Evolutionary conservation across 2,888 invertebrate species (phyloP).

Genomic region (Spialia ferax): DNA sequence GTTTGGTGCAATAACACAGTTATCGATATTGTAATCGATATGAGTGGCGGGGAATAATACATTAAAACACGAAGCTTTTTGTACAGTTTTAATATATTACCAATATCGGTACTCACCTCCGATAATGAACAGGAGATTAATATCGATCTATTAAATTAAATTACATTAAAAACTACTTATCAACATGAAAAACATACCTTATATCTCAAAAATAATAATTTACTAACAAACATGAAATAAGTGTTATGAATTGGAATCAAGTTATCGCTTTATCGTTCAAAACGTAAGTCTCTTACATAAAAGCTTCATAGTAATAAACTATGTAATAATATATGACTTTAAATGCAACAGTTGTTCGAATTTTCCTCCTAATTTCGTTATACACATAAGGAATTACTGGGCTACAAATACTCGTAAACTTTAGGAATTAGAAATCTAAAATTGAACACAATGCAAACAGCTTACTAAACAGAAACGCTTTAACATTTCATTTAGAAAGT

Average conservation of each 20-base stretch:
- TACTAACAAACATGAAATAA: conserved; percentile 78
- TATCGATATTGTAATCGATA: neutral
- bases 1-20: neutral
- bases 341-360: conserved; percentile 6
- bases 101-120: conserved; percentile 76
- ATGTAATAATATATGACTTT: conserved; percentile 4
- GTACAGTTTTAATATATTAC: conserved; percentile 75
- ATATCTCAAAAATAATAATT: conserved; percentile 86
- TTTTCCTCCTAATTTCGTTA: too few relatives aligned
- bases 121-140: conserved; percentile 69
- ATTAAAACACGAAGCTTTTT: conserved; percentile 38
- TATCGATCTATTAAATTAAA: conserved; percentile 80
- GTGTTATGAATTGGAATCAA: conserved; percentile 50
- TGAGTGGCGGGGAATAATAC: neutral
- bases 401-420: neutral
- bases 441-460: neutral
- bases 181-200: conserved; percentile 82
- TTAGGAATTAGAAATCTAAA: neutral
- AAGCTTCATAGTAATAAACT: conserved; percentile 18
- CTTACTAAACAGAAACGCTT: neutral
- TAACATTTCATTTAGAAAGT: neutral
- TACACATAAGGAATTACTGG: too few relatives aligned
- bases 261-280: conserved; percentile 45
- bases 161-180: conserved; percentile 83
- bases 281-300: conserved; percentile 36